Conservation (phyloP, 2,113 vertebrate species). For the Cochlearius cochlearius region DNA sequence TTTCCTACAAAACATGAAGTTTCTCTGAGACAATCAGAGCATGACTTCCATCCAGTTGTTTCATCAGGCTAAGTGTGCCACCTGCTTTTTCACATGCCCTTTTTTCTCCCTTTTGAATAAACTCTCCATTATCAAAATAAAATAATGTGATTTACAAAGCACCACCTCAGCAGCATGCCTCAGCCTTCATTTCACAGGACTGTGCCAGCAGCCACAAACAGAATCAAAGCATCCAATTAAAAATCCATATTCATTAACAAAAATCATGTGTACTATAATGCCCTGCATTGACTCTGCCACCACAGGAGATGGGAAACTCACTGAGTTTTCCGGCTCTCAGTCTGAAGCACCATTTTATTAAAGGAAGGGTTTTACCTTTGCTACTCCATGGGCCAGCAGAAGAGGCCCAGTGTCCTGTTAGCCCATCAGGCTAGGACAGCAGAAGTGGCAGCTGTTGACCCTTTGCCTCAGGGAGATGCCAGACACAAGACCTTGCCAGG, state of each 20-base stretch:
- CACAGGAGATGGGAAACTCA: background rate
- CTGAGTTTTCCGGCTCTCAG: background rate
- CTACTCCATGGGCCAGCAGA: background rate
- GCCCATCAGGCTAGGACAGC: background rate
- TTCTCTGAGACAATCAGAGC: conserved; percentile 18
- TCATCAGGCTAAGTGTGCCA: background rate
- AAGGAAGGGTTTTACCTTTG: background rate
- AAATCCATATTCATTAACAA: conserved; percentile 58
- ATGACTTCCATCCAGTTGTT: conserved; percentile 9
- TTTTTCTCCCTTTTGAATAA: background rate
- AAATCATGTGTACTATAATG: conserved; percentile 14
- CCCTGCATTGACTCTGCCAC: background rate
- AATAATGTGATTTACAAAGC: conserved; percentile 18
- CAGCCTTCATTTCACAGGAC: conserved; percentile 28
- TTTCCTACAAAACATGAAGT: background rate
- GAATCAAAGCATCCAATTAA: conserved; percentile 62
- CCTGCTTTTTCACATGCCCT: background rate
- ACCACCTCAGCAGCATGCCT: conserved; percentile 44
- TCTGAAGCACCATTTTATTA: background rate
- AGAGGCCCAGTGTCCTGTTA: background rate
- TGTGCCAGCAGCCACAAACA: conserved; percentile 24
- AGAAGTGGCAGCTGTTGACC: background rate
- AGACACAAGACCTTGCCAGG: background rate
- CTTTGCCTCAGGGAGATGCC: background rate
- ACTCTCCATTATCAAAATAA: conserved; percentile 25